phyloP scores from a whole-genome alignment of 1,140 invertebrate species.

The Drosophila dunni region DNA sequence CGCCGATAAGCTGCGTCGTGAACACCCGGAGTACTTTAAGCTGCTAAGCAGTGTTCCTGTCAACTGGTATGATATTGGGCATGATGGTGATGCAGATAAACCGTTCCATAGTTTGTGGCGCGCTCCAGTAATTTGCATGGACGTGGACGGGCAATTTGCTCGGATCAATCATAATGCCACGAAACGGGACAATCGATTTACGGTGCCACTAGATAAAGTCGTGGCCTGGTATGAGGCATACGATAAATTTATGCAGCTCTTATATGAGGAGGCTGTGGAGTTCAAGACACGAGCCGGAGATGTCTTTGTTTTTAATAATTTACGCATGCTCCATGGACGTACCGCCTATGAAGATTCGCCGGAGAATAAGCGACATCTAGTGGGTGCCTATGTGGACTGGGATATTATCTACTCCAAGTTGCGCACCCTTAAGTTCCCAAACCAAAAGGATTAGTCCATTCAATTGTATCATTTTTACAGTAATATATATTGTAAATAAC shows the following conservation, averaged over 20 bases:
- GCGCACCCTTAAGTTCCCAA: conserved; percentile 78
- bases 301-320: conserved; percentile 89
- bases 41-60: conserved; percentile 86
- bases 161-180: conserved; percentile 88
- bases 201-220: conserved; percentile 86
- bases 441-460: conserved; percentile 42
- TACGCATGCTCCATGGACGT: conserved; percentile 88
- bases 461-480: background rate
- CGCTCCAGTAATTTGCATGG: conserved; percentile 87
- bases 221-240: conserved; percentile 88
- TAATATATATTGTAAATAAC: background rate
- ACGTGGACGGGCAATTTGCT: conserved; percentile 85
- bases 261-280: conserved; percentile 85
- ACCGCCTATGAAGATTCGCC: conserved; percentile 86
- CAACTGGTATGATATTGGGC: conserved; percentile 88
- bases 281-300: conserved; percentile 88
- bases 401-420: conserved; percentile 89
- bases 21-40: conserved; percentile 86
- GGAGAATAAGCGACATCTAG: conserved; percentile 87
- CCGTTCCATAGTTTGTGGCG: conserved; percentile 87
- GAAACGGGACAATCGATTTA: conserved; percentile 88
- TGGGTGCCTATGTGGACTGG: conserved; percentile 90
- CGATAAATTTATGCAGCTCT: conserved; percentile 85
- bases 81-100: conserved; percentile 85
- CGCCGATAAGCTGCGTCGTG: conserved; percentile 86